Evolutionary conservation across 2,888 invertebrate genomes (phyloP), one percentile per base, ranked within the genome.

Genomic region (Spicauda simplicius): DNA sequence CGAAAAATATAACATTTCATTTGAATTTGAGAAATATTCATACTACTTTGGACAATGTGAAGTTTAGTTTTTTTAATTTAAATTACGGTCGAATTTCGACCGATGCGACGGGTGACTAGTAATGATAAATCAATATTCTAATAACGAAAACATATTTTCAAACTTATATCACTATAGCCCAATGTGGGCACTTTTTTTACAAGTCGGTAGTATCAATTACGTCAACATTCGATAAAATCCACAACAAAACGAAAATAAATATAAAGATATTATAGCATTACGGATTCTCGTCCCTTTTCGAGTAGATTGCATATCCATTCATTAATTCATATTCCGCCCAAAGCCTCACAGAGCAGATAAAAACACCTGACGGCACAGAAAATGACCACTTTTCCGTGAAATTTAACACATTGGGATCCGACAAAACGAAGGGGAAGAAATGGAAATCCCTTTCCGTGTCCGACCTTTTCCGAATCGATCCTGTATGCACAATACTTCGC

Each of bases 311-410:
- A 64, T n/a, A 18, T 56, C 60, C 18, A 55, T 60, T 59, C 48
- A 48, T 55, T 37, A 55, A 55, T 60, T 66, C 55, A 50, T 20
- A 61, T 50, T 64, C 64, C 63, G 55, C 66, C 76, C 76, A 74
- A 73, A 73, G 72, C 74, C 73, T 69, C 68, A 70, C 60, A 69
- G 64, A 52, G 56, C 52, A 41, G 69, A 73, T 69, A 71, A 73
- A 75, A 79, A 78, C 79, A 80, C 77, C 82, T 82, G 82, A 79
- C 83, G 78, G 78, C 70, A 79, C 77, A 79, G 82, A 85, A 84
- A 88, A 86, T 86, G 85, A 80, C 84, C 82, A 86, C 74, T 78
- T 78, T 91, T 89, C 88, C 91, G 82, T 84, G 78, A 90, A 91
- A 92, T 92, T 91, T 90, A 91, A 90, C 91, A 84, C 89, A 88